phyloP scores from a whole-genome alignment of 2,797 vertebrate genomes.

The Tapera naevia region DNA sequence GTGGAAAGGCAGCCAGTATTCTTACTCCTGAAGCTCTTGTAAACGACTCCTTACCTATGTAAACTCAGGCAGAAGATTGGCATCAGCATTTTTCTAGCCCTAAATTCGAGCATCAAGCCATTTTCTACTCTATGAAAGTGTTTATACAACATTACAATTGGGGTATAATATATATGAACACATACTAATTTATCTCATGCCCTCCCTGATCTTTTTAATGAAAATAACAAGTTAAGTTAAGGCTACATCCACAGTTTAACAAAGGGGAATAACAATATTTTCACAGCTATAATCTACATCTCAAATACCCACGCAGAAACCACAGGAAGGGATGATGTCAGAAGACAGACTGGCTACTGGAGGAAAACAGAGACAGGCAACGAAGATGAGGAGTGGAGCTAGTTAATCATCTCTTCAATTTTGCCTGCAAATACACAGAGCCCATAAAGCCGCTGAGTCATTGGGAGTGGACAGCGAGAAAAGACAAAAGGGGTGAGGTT shows the following conservation, averaged over 20 bases:
- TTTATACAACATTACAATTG: background rate
- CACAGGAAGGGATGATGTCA: background rate
- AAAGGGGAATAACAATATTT: background rate
- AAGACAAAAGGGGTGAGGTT: background rate
- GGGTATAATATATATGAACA: background rate
- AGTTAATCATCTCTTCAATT: constrained; percentile 11
- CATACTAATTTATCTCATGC: background rate
- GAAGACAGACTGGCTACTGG: background rate
- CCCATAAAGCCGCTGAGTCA: background rate
- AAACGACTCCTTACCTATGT: background rate
- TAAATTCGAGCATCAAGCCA: background rate
- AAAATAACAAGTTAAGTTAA: background rate
- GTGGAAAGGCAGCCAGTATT: background rate
- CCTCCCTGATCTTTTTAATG: background rate
- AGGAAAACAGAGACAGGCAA: constrained; percentile 27
- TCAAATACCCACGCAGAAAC: constrained; percentile 9
- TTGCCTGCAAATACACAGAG: constrained; percentile 30
- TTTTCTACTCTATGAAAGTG: background rate
- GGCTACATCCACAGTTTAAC: background rate
- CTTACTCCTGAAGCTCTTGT: background rate
- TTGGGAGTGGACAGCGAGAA: background rate
- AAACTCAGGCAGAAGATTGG: background rate
- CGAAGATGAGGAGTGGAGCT: background rate
- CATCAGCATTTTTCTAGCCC: background rate
- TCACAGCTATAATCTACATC: background rate